Conservation (phyloP, 2,888 invertebrate genomes). For the Pristionchus fissidentatus region DNA sequence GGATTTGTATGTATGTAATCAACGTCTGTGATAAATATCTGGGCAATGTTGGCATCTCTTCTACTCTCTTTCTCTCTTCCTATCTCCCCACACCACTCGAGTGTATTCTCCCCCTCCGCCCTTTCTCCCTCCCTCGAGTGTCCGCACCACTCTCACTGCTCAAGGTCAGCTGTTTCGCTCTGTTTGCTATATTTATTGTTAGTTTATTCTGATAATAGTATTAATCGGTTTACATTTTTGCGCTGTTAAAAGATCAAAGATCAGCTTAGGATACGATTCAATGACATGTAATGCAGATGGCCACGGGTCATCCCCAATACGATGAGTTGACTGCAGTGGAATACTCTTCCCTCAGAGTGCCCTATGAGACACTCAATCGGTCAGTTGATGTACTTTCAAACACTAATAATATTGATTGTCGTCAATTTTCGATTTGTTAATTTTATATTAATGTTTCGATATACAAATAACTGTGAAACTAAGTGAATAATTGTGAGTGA, state of each 20-base stretch:
- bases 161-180: not conserved
- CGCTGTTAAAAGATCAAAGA: not conserved
- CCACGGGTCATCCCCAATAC: not conserved
- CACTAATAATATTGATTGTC: too few species aligned
- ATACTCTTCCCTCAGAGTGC: conserved; percentile 96
- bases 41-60: not conserved
- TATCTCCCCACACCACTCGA: not conserved
- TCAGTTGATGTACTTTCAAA: conserved; percentile 79
- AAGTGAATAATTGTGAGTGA: not conserved
- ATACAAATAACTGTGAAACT: not conserved
- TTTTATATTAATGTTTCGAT: not conserved
- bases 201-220: not conserved
- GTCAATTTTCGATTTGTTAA: not conserved
- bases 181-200: not conserved
- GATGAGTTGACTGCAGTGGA: conserved; percentile 91
- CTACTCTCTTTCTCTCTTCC: not conserved
- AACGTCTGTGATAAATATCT: not conserved
- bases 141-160: not conserved
- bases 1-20: not conserved
- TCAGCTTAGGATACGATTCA: not conserved
- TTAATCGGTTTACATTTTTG: not conserved
- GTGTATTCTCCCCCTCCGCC: not conserved
- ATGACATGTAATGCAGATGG: not conserved
- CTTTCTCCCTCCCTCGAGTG: not conserved
- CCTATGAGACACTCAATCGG: conserved; percentile 97